A percentile compares a stretch with the other conserved stretches of the same genome.
Evolutionary conservation across 2,113 vertebrate genomes (phyloP).

Genomic region (Tragelaphus strepsiceros): DNA sequence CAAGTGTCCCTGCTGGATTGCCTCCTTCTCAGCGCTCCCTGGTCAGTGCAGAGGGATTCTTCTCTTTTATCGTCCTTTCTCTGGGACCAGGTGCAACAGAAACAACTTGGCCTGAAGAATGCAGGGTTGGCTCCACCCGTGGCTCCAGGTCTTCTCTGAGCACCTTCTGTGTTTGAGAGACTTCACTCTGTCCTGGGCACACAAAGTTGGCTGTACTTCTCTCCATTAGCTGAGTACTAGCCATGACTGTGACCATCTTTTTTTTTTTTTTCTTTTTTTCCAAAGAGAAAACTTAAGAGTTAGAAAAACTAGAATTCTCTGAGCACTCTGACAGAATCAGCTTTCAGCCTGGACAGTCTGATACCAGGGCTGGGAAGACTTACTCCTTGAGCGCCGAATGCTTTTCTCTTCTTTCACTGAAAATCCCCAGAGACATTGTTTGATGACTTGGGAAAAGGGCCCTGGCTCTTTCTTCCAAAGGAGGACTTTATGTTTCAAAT

Average conservation of each 20-base stretch:
- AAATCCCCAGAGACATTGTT: not conserved
- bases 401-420: not conserved
- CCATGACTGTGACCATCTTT: not conserved
- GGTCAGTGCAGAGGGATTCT: not conserved
- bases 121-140: too few relatives aligned
- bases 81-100: not conserved
- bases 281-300: not conserved
- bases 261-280: not conserved
- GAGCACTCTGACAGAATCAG: not conserved
- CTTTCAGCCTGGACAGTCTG: not conserved
- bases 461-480: not conserved
- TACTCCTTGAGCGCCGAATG: fast-evolving
- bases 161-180: fast-evolving
- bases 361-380: not conserved
- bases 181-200: fast-evolving
- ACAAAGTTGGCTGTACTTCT: not conserved
- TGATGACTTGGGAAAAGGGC: fast-evolving
- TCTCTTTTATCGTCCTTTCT: not conserved
- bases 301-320: not conserved
- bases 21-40: fast-evolving
- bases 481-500: not conserved
- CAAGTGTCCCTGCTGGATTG: fast-evolving
- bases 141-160: not conserved
- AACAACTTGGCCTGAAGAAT: not conserved
- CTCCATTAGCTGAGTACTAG: not conserved